phyloP scores from a whole-genome alignment of 2,797 vertebrate genomes.

The Toxotes lorentzi region DNA sequence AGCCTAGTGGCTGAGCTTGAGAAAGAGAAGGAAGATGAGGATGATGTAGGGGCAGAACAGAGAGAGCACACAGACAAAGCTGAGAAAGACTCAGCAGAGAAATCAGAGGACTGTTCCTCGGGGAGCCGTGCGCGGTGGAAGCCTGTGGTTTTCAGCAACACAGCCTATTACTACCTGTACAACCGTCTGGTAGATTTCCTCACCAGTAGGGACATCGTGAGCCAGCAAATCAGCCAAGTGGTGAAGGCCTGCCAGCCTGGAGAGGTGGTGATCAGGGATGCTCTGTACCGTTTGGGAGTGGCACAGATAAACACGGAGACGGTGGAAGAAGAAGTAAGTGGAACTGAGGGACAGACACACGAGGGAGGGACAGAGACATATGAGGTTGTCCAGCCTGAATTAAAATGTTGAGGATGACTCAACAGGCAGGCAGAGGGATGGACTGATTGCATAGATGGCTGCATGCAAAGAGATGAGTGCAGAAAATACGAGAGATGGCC shows the following conservation, averaged over 20 bases:
- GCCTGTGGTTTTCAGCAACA: slow-evolving; percentile 90
- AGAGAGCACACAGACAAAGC: slow-evolving; percentile 12
- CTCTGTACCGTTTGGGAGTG: slow-evolving; percentile 94
- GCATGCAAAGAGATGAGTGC: neutral
- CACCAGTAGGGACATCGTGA: slow-evolving; percentile 94
- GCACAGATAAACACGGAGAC: slow-evolving; percentile 94
- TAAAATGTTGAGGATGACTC: slow-evolving; percentile 5
- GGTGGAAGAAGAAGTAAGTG: slow-evolving; percentile 78
- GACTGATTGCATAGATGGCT: slow-evolving; percentile 6
- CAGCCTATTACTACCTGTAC: slow-evolving; percentile 97
- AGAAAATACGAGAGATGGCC: neutral
- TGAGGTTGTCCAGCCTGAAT: slow-evolving; percentile 65
- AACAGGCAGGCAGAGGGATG: neutral
- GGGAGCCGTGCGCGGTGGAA: slow-evolving; percentile 63
- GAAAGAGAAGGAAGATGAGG: slow-evolving; percentile 74
- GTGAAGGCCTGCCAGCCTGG: slow-evolving; percentile 95
- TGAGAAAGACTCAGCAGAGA: slow-evolving; percentile 14
- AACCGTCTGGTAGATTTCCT: slow-evolving; percentile 97
- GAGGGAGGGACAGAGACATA: slow-evolving; percentile 43
- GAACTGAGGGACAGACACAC: slow-evolving; percentile 47
- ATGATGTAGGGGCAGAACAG: slow-evolving; percentile 8
- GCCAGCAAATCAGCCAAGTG: slow-evolving; percentile 92
- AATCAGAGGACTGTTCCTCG: slow-evolving; percentile 5
- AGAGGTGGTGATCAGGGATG: slow-evolving; percentile 95
- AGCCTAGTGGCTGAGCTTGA: slow-evolving; percentile 77